Evolutionary conservation across 2,888 invertebrate species (phyloP), one percentile per base, ranked within the genome.

Genomic region (Agrochola lota): DNA sequence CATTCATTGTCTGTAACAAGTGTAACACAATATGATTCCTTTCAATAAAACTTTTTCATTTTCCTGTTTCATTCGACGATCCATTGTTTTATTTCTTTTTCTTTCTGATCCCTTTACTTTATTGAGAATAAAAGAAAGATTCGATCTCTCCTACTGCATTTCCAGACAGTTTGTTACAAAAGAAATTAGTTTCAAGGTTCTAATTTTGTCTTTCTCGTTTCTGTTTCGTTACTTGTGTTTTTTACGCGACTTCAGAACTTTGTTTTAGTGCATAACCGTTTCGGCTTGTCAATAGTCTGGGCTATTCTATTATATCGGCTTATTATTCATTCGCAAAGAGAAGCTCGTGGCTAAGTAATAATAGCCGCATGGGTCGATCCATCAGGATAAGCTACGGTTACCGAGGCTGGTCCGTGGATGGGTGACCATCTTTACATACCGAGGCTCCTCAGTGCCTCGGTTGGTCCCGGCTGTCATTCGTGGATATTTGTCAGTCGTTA

Each of bases 121-220:
- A 71, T 73, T 74, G 52, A 49, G 3, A 64, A 66, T 55, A 68
- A 43, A 76, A 63, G 46, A n/a, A 70, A 59, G 76, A 76, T 71
- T 64, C 23, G 30, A 60, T 64, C 62, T 23, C 1, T 55, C 73
- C 12, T 9, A 68, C 64, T 70, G 35, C 20, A 30, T 67, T 81
- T 69, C 46, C 30, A 26, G n/a, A 43, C 55, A 17, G 17, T 57
- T 71, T 59, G 26, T 46, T 55, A 20, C 5, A 3, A 20, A 30
- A 49, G 6, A 6, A 68, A 49, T 49, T 49, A 20, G 52, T 23
- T 52, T 52, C 52, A 52, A 52, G 52, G 52, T 20, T 52, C 23
- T 8, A 52, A 52, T 52, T 9, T 52, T 0, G 52, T 52, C 52
- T 52, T 52, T 52, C 52, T 52, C 20, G 52, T 9, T 52, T 52